phyloP scores from a whole-genome alignment of 2,888 invertebrate genomes.

The Protophormia terraenovae region DNA sequence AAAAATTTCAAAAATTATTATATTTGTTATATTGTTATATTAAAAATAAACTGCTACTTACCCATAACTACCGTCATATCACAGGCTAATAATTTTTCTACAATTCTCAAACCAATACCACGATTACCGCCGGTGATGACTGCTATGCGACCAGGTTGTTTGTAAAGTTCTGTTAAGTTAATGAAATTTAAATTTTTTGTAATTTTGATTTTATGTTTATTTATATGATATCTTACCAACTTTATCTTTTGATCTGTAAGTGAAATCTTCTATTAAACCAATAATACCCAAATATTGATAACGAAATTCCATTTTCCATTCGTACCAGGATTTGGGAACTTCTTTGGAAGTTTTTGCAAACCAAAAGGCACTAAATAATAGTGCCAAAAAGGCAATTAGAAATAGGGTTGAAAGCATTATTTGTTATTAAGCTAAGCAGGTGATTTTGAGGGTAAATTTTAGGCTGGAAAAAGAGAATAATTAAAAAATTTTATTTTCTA shows the following conservation, averaged over 20 bases:
- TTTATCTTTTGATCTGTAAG: conserved; percentile 74
- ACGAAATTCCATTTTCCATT: conserved; percentile 79
- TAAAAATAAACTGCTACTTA: conserved; percentile 78
- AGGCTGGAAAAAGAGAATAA: neutral
- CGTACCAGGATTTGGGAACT: conserved; percentile 79
- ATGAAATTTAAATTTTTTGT: conserved; percentile 23
- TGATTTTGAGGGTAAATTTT: neutral
- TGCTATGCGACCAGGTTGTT: conserved; percentile 86
- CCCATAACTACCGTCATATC: conserved; percentile 90
- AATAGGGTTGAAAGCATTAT: conserved; percentile 70
- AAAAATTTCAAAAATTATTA: no score
- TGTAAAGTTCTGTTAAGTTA: conserved; percentile 84
- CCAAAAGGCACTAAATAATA: conserved; percentile 75
- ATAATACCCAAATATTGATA: conserved; percentile 78
- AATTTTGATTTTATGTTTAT: no score
- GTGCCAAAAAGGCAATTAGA: conserved; percentile 67
- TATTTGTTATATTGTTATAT: no score
- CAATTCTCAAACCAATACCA: conserved; percentile 91
- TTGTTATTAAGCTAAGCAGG: neutral
- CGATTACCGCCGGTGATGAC: conserved; percentile 93
- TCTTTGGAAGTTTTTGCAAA: conserved; percentile 80
- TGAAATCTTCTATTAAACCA: conserved; percentile 78
- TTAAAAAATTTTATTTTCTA: neutral
- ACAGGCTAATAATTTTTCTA: conserved; percentile 88
- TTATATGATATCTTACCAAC: conserved; percentile 78